A percentile compares a stretch with the other conserved stretches of the same genome.
Evolutionary conservation across 2,888 invertebrate species (phyloP).

Genomic region (Epirrhoe tristata): DNA sequence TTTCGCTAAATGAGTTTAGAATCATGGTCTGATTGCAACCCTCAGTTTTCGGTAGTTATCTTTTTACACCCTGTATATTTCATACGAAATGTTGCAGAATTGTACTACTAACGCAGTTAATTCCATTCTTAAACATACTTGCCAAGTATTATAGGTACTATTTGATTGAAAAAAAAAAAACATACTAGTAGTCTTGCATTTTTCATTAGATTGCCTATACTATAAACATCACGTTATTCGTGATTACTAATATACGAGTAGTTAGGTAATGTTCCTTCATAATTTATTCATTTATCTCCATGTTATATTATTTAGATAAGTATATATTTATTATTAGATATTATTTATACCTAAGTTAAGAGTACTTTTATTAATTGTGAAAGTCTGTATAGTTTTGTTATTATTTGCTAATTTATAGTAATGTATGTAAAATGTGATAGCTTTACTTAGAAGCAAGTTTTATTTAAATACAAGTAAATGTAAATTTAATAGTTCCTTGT

Average conservation of each 20-base stretch:
- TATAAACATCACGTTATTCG: slow-evolving; percentile 57
- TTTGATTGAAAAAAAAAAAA: slow-evolving; percentile 50
- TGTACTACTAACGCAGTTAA: slow-evolving; percentile 44
- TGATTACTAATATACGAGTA: slow-evolving; percentile 35
- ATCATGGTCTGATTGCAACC: too few species aligned
- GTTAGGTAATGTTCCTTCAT: slow-evolving; percentile 65
- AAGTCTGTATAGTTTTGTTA: slow-evolving; percentile 79
- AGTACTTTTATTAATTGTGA: slow-evolving; percentile 66
- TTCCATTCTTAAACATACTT: slow-evolving; percentile 64
- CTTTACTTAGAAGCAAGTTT: slow-evolving; percentile 82
- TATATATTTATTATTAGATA: slow-evolving; percentile 74
- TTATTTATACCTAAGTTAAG: slow-evolving; percentile 57
- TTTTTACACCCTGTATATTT: too few species aligned
- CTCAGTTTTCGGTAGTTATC: too few species aligned
- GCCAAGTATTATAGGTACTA: slow-evolving; percentile 67
- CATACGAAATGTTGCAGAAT: slow-evolving; percentile 29
- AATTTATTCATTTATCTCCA: slow-evolving; percentile 60
- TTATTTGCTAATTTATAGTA: slow-evolving; percentile 75
- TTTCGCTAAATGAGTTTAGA: too few species aligned
- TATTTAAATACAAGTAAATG: slow-evolving; percentile 80
- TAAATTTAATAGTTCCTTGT: slow-evolving; percentile 71
- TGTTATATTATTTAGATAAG: slow-evolving; percentile 55
- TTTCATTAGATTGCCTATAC: slow-evolving; percentile 57
- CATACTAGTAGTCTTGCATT: slow-evolving; percentile 50
- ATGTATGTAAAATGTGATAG: slow-evolving; percentile 82